A percentile compares a stretch with the other conserved stretches of the same genome.
Evolutionary conservation across 2,797 vertebrate genomes (phyloP).

Genomic region (Lepus oiostolus): DNA sequence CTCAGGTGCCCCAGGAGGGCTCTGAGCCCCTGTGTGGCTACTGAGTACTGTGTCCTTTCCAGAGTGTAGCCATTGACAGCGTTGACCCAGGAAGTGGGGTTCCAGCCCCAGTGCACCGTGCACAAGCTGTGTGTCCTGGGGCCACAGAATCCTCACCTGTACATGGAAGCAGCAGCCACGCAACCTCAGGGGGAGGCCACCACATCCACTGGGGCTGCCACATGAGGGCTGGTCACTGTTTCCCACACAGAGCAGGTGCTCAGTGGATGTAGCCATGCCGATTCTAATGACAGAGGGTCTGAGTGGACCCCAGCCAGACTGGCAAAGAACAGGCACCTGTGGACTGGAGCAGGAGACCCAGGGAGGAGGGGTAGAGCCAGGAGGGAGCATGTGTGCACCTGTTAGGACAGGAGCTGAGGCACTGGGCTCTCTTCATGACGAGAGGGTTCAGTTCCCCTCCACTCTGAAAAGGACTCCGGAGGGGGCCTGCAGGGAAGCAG

Average conservation of each 20-base stretch:
- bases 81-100: neutral
- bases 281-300: neutral
- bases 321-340: too few species aligned
- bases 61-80: neutral
- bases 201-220: neutral
- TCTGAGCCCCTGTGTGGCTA: neutral
- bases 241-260: neutral
- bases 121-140: neutral
- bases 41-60: neutral
- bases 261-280: neutral
- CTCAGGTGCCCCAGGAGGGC: neutral
- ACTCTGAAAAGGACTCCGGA: constrained; percentile 32
- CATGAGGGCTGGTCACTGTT: accelerated
- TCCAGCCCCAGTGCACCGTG: neutral
- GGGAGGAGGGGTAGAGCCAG: neutral
- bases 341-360: too few species aligned
- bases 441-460: neutral
- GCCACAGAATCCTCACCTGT: neutral
- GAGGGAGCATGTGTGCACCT: neutral
- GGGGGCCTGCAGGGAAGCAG: neutral
- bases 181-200: accelerated
- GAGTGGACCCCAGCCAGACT: neutral
- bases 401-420: accelerated
- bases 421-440: neutral
- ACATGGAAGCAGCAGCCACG: neutral